Base-by-base conservation (phyloP, 2,797 vertebrate species). In the Takifugu ocellatus region DNA sequence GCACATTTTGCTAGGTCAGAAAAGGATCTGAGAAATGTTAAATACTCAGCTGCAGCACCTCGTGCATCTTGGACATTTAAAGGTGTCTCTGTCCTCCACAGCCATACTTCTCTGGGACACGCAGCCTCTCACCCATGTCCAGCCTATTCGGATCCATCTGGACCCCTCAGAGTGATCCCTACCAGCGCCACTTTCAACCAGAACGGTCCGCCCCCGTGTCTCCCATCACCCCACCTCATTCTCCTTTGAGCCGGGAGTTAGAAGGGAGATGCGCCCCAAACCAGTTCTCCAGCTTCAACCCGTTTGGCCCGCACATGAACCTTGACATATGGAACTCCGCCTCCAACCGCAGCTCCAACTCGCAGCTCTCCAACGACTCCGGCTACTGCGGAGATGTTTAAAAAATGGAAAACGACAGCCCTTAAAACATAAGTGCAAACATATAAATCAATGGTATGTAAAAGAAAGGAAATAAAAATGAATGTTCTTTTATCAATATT, bases 131-230 rank as follows among this genome's bases (percentile, higher is more conserved):
- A 29, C 97, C 96, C 5, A 98, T 99, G 95, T 99, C 97, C 82
- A 95, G 96, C 84, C 93, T 99, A 64, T 99, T 99, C 56, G 96
- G 97, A 53, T 99, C 97, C 82, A 99, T 99, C 85, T 99, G 97
- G 97, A 97, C 97, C 11, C 97, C 97, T 0, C 96, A 98, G 78
- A 97, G 88, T 6, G 95, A 97, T 31, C 90, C 92, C 31, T 96
- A 94, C 85, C 96, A 94, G 75, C 94, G 81, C 74, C 95, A 94
- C 80, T 87, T 87, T 72, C 87, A 87, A 3, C 43, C 92, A 1
- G 93, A 87, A 56, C 87, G 89, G 24, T 90, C 91, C 0, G 87
- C 84, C 27, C 94, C 95, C 0, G 91, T 95, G 66, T 88, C 93
- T 1, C 84, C 91, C 56, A 29, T 89, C 88, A 78, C 77, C 0